Conservation (phyloP, 2,888 invertebrate genomes). For the Tetropium fuscum region DNA sequence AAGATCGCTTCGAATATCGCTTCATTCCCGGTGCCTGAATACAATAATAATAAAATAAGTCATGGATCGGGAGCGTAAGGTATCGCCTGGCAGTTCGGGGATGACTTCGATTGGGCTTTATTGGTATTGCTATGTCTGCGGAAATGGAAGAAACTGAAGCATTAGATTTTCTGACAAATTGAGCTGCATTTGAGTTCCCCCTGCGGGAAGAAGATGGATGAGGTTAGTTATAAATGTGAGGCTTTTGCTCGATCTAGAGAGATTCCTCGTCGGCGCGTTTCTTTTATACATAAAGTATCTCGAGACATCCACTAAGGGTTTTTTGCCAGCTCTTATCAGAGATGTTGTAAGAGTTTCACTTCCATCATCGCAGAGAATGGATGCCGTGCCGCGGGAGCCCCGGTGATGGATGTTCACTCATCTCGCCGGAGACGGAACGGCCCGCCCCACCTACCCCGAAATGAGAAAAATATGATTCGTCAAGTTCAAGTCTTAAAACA, state of each 20-base stretch:
- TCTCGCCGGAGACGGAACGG: conserved; percentile 37
- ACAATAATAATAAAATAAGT: conserved; percentile 54
- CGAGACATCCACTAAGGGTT: conserved; percentile 61
- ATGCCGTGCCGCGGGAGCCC: conserved; percentile 42
- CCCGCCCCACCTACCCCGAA: conserved; percentile 34
- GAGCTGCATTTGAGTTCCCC: conserved; percentile 67
- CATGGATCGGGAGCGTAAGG: conserved; percentile 44
- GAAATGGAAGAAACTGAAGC: conserved; percentile 56
- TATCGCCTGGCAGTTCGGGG: conserved; percentile 43
- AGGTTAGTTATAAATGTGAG: conserved; percentile 70
- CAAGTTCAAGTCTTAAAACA: conserved; percentile 40
- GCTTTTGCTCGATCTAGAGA: conserved; percentile 66
- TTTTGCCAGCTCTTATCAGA: conserved; percentile 63
- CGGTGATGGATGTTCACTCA: conserved; percentile 61
- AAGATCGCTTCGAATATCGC: conserved; percentile 32
- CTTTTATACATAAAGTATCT: conserved; percentile 66
- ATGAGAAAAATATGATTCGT: conserved; percentile 53
- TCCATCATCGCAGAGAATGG: conserved; percentile 64
- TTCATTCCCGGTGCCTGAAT: conserved; percentile 40
- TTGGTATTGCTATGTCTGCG: conserved; percentile 46
- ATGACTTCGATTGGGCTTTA: conserved; percentile 47
- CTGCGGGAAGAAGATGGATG: conserved; percentile 67
- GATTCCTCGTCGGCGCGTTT: conserved; percentile 64
- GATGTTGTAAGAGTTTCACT: conserved; percentile 66
- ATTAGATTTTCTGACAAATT: conserved; percentile 69